Percentiles rank a stretch among this genome's conserved stretches.
These are phyloP conservation scores for Pseudolycoriella hygida DNA, from an alignment of 2,888 invertebrate species.

Conservation along the genomic window DNA sequence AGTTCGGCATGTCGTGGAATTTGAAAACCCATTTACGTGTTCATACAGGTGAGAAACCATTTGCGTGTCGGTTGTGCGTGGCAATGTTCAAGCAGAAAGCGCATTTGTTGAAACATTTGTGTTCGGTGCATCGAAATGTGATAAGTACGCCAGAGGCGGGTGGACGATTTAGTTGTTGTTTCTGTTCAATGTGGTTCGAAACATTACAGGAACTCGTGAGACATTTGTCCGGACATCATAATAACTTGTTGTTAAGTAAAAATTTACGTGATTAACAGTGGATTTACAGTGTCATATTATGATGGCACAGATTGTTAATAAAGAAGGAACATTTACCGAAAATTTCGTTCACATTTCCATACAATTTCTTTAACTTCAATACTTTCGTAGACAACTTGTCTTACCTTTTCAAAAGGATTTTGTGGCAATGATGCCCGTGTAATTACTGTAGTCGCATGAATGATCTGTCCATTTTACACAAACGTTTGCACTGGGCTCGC, in stretches of 20 bases:
- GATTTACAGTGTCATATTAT: no score
- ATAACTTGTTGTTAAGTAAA: constrained; percentile 71
- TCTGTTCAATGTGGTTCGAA: constrained; percentile 72
- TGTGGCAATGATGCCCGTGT: no score
- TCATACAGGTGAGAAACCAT: constrained; percentile 78
- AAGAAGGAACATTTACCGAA: no score
- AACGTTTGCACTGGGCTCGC: no score
- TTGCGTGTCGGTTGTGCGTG: constrained; percentile 73
- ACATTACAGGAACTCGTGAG: constrained; percentile 72
- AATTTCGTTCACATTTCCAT: no score
- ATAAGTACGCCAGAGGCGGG: constrained; percentile 67
- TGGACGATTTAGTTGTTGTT: constrained; percentile 69
- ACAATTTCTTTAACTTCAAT: no score
- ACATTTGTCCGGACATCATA: constrained; percentile 75
- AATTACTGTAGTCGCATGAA: no score
- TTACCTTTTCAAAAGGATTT: no score
- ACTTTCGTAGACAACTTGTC: no score
- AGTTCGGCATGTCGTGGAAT: constrained; percentile 87
- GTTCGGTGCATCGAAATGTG: constrained; percentile 76
- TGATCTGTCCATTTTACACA: no score
- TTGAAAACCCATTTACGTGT: constrained; percentile 75
- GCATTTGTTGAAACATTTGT: constrained; percentile 69
- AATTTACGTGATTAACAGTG: constrained; percentile 51
- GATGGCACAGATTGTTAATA: no score
- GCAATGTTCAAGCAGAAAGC: constrained; percentile 88